A percentile compares a stretch with the other conserved stretches of the same genome.
Evolutionary conservation across 2,113 vertebrate genomes (phyloP).

Genomic region (Nesoenas mayeri): DNA sequence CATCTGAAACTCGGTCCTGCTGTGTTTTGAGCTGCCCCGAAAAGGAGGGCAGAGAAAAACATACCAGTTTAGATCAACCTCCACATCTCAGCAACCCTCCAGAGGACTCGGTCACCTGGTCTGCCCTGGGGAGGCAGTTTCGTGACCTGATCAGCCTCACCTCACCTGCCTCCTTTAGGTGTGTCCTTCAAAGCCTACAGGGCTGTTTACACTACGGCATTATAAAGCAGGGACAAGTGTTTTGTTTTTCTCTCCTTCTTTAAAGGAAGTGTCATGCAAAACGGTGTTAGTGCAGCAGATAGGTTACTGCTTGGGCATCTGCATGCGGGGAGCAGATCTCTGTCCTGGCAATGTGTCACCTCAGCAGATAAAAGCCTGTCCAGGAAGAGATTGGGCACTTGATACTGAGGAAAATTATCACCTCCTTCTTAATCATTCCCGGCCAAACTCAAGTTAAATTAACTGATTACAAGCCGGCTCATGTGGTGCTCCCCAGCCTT

Average conservation of each 20-base stretch:
- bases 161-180: not conserved
- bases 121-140: not conserved
- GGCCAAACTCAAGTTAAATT: not conserved
- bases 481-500: not conserved
- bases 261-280: constrained; percentile 30
- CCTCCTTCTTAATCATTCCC: constrained; percentile 31
- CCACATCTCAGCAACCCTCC: not conserved
- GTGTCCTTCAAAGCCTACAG: not conserved
- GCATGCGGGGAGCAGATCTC: not conserved
- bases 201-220: not conserved
- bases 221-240: not conserved
- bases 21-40: accelerated
- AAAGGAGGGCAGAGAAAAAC: not conserved
- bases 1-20: not conserved
- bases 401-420: constrained; percentile 38
- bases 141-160: not conserved
- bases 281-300: not conserved
- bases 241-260: constrained; percentile 22
- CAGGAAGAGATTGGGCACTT: constrained; percentile 32
- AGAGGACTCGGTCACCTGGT: not conserved
- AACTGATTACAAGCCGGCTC: constrained; percentile 19
- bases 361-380: constrained; percentile 2
- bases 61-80: accelerated
- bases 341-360: not conserved
- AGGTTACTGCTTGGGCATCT: not conserved